phyloP scores from a whole-genome alignment of 2,113 vertebrate species.

The Cathartes aura region DNA sequence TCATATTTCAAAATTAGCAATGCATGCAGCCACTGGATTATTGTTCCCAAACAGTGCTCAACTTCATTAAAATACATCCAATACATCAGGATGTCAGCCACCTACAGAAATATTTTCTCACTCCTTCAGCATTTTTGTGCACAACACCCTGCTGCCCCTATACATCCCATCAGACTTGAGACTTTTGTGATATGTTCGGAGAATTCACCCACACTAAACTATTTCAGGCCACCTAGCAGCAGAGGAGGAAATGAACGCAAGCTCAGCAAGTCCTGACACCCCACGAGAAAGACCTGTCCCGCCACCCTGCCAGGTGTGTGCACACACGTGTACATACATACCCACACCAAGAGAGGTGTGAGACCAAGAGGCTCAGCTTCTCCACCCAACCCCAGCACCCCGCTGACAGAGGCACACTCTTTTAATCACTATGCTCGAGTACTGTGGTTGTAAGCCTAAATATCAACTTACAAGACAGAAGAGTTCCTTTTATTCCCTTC shows the following conservation, averaged over 20 bases:
- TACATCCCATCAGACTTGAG: background rate
- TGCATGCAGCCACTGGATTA: background rate
- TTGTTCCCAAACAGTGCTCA: background rate
- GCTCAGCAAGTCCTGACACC: fast-evolving
- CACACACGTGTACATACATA: fast-evolving
- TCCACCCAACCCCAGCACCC: background rate
- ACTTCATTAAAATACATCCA: background rate
- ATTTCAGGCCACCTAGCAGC: background rate
- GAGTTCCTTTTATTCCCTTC: background rate
- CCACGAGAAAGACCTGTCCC: background rate
- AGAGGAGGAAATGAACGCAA: fast-evolving
- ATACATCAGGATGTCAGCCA: background rate
- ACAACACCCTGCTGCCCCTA: background rate
- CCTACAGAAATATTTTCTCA: conserved; percentile 37
- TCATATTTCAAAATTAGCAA: background rate
- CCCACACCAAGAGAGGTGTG: background rate
- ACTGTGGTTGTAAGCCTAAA: background rate
- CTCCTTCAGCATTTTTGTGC: conserved; percentile 29
- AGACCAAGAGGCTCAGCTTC: background rate
- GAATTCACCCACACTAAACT: background rate
- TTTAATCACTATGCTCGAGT: fast-evolving
- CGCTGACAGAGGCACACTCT: background rate
- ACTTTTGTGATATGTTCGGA: fast-evolving
- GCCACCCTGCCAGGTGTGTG: background rate
- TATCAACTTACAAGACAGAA: background rate